Conservation (phyloP, 2,113 vertebrate species). For the Scytalopus superciliaris region DNA sequence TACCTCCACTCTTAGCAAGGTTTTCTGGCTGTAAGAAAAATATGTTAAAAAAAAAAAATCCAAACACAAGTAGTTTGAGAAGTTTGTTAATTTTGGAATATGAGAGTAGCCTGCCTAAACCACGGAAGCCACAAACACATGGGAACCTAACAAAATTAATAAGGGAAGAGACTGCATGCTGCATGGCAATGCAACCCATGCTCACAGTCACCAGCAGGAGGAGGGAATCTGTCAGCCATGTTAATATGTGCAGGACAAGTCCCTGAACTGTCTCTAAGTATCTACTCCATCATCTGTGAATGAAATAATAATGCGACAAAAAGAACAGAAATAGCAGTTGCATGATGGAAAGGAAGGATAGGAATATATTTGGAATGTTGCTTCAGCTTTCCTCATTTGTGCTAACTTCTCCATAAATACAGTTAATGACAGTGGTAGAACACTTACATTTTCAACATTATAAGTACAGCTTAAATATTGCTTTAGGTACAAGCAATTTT, state of each 20-base stretch:
- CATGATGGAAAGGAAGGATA: not conserved
- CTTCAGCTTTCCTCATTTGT: not conserved
- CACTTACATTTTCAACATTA: not conserved
- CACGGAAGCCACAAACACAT: not conserved
- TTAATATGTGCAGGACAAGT: not conserved
- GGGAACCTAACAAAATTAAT: not conserved
- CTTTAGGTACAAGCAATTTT: not conserved
- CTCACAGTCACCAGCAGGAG: not conserved
- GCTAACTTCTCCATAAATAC: not conserved
- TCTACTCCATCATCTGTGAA: not conserved
- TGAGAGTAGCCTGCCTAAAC: not conserved
- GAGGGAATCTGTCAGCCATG: not conserved
- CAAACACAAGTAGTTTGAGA: not conserved
- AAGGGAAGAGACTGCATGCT: not conserved
- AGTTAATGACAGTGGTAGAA: not conserved
- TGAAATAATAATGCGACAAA: not conserved
- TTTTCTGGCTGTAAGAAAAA: not conserved
- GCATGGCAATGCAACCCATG: not conserved
- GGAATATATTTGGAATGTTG: not conserved
- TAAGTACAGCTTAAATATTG: not conserved
- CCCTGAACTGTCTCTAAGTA: not conserved
- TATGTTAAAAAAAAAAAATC: not conserved
- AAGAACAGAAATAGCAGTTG: not conserved
- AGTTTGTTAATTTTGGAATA: not conserved
- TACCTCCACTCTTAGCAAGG: not conserved